Evolutionary conservation across 2,888 invertebrate species (phyloP).

Genomic region (Bursaphelenchus okinawaensis): DNA sequence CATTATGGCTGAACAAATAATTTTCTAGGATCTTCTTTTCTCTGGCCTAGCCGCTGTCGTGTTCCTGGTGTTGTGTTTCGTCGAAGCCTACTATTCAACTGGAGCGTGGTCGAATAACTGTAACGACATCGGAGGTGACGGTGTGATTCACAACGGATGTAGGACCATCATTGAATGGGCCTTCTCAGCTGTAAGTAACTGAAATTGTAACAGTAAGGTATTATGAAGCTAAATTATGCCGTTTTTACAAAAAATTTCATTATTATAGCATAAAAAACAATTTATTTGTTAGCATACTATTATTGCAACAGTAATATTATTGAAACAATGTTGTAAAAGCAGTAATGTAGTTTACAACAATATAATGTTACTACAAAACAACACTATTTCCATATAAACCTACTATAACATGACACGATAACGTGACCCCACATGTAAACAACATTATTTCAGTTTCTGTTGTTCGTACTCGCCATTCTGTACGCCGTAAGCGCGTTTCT

Average conservation of each 20-base stretch:
- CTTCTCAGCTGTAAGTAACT: conserved; percentile 49
- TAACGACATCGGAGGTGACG: conserved; percentile 53
- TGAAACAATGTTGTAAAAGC: too few species aligned
- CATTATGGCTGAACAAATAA: not conserved
- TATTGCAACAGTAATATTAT: too few species aligned
- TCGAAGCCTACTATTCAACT: conserved; percentile 54
- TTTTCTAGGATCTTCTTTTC: conserved; percentile 45
- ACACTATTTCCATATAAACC: not conserved
- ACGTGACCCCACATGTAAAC: not conserved
- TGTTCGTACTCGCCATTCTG: conserved; percentile 36
- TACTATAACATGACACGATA: too few species aligned
- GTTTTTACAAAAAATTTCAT: not conserved
- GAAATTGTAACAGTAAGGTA: conserved; percentile 3
- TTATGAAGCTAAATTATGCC: conserved; percentile 5
- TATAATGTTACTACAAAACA: too few species aligned
- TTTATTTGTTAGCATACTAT: too few species aligned
- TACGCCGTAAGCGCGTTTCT: conserved; percentile 32
- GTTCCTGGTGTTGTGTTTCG: conserved; percentile 41
- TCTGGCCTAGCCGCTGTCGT: conserved; percentile 35
- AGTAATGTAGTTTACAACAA: too few species aligned
- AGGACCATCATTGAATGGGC: conserved; percentile 53
- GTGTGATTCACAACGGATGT: conserved; percentile 53
- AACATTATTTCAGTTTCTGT: conserved; percentile 35
- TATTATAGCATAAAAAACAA: too few species aligned
- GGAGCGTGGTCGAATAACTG: conserved; percentile 57